Conservation (phyloP, 2,113 vertebrate genomes). For the Pleuronectes platessa region DNA sequence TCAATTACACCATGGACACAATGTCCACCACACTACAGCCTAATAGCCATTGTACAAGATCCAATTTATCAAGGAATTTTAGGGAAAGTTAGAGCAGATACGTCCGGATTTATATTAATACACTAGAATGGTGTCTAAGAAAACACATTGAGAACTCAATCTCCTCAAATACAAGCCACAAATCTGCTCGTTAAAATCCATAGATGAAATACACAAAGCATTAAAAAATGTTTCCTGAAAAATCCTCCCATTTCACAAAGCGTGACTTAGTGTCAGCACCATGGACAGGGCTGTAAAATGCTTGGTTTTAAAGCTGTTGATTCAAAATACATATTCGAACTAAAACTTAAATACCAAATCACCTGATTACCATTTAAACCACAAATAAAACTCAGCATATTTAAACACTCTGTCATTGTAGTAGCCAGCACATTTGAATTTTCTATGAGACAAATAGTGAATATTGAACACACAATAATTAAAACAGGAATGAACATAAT, state of each 20-base stretch:
- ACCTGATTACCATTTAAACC: not conserved
- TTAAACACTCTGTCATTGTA: not conserved
- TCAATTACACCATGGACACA: too few relatives aligned
- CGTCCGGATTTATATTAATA: too few relatives aligned
- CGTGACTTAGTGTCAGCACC: not conserved
- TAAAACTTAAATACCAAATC: not conserved
- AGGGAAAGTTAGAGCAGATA: too few relatives aligned
- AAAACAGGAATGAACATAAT: not conserved
- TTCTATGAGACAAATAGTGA: not conserved
- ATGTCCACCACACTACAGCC: too few relatives aligned
- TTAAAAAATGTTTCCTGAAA: not conserved
- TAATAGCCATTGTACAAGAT: too few relatives aligned
- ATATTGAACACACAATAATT: not conserved
- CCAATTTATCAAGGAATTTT: too few relatives aligned
- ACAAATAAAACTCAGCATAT: not conserved
- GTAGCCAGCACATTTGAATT: not conserved
- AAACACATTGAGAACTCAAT: too few relatives aligned
- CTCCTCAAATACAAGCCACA: not conserved
- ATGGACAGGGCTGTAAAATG: not conserved
- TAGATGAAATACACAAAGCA: not conserved
- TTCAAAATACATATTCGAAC: not conserved
- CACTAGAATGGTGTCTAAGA: too few relatives aligned
- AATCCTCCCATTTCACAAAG: not conserved
- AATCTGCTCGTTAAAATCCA: not conserved
- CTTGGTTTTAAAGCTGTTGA: not conserved